Conservation (phyloP, 2,888 invertebrate genomes). For the Ernsta delagoae region DNA sequence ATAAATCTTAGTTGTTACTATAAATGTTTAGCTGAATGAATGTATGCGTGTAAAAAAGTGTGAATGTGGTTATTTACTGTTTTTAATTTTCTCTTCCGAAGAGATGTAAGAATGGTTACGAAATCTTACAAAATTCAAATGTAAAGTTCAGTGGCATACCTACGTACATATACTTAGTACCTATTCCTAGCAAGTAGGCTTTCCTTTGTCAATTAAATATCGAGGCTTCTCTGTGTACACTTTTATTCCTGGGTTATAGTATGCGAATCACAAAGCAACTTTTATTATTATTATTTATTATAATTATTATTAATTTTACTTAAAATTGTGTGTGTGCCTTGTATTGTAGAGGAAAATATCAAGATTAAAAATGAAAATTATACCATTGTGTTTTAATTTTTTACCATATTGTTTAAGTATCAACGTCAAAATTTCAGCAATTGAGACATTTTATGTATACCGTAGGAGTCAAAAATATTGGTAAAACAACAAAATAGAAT, state of each 20-base stretch:
- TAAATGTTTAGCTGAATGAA: slow-evolving; percentile 84
- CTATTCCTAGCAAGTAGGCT: slow-evolving; percentile 60
- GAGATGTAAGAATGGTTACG: slow-evolving; percentile 44
- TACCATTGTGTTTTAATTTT: slow-evolving; percentile 68
- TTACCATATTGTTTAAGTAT: too few relatives aligned
- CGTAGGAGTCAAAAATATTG: too few relatives aligned
- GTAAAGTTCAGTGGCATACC: slow-evolving; percentile 44
- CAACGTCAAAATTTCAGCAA: too few relatives aligned
- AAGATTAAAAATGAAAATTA: slow-evolving; percentile 86
- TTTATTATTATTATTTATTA: slow-evolving; percentile 80
- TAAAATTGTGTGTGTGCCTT: slow-evolving; percentile 89
- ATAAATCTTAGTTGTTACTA: slow-evolving; percentile 81
- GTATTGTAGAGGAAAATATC: slow-evolving; percentile 87
- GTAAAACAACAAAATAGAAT: too few relatives aligned
- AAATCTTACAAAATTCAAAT: slow-evolving; percentile 42
- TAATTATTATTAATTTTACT: slow-evolving; percentile 79
- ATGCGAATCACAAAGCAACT: slow-evolving; percentile 70
- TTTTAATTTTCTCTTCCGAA: slow-evolving; percentile 63
- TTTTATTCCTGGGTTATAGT: slow-evolving; percentile 60
- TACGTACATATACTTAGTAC: slow-evolving; percentile 45
- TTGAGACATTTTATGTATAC: too few relatives aligned
- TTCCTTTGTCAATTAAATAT: slow-evolving; percentile 64
- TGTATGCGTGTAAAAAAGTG: slow-evolving; percentile 80
- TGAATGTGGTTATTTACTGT: slow-evolving; percentile 78
- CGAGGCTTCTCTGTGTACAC: slow-evolving; percentile 54